Percentiles rank a stretch among this genome's conserved stretches.
These are phyloP conservation scores for Apomyelois bistriatella DNA, from an alignment of 2,888 invertebrate genomes.

Conservation along the genomic window DNA sequence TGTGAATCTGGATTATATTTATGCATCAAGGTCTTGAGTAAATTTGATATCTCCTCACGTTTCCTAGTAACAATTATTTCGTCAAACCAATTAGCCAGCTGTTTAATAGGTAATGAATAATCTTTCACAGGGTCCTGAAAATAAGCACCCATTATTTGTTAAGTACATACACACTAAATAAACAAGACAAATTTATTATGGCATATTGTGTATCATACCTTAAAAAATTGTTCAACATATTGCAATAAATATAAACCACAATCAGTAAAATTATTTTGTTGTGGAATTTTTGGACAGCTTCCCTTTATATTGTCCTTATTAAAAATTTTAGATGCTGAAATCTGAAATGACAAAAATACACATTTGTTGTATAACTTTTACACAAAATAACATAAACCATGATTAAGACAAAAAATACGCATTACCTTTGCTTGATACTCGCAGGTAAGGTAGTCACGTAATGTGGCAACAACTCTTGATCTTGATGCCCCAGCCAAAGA, in stretches of 20 bases:
- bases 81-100: slow-evolving; percentile 92
- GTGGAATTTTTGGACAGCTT: slow-evolving; percentile 94
- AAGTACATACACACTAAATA: background rate
- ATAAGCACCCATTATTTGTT: slow-evolving; percentile 12
- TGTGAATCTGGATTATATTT: slow-evolving; percentile 84
- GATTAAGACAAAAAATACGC: slow-evolving; percentile 5
- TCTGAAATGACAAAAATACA: slow-evolving; percentile 37
- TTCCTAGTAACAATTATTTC: slow-evolving; percentile 90
- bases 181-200: too few relatives aligned
- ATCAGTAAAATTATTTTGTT: slow-evolving; percentile 97
- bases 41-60: slow-evolving; percentile 90
- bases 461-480: slow-evolving; percentile 91
- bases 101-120: slow-evolving; percentile 90
- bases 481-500: slow-evolving; percentile 92
- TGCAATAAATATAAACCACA: slow-evolving; percentile 97
- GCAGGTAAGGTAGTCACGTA: slow-evolving; percentile 94
- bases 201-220: slow-evolving; percentile 65
- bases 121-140: slow-evolving; percentile 90
- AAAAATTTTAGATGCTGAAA: slow-evolving; percentile 83
- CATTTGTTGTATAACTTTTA: too few relatives aligned
- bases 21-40: slow-evolving; percentile 87
- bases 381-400: too few relatives aligned
- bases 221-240: slow-evolving; percentile 97
- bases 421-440: slow-evolving; percentile 88
- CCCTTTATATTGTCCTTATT: slow-evolving; percentile 93